Percentiles rank a stretch among this genome's conserved stretches.
Conservation (phyloP, 53 echinoderm and acorn worm genomes). For the Paelopatides confundens region DNA sequence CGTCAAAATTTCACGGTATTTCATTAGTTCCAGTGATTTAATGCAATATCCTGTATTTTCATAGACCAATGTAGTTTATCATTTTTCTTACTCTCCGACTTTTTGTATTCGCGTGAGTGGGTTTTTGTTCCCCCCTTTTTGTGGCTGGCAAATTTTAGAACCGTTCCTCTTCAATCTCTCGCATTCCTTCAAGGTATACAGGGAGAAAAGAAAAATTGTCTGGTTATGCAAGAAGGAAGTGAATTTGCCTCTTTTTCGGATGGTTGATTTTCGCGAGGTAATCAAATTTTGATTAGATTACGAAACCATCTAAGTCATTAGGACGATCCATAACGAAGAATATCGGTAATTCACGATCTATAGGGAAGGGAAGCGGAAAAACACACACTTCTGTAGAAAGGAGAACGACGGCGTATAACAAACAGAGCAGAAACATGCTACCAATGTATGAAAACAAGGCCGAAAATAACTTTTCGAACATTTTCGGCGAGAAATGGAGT, state of each 20-base stretch:
- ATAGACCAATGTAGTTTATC: neutral
- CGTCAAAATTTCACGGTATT: constrained; percentile 39
- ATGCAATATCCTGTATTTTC: constrained; percentile 45
- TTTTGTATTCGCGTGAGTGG: constrained; percentile 26
- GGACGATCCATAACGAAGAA: constrained; percentile 22
- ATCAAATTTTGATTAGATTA: constrained; percentile 43
- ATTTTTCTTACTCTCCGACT: neutral
- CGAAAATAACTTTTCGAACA: too few relatives aligned
- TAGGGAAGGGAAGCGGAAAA: constrained; percentile 1
- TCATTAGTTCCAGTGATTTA: constrained; percentile 40
- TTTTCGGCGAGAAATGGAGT: too few relatives aligned
- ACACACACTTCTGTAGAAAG: neutral
- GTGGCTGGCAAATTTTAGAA: neutral
- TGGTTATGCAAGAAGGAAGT: neutral
- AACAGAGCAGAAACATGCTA: neutral
- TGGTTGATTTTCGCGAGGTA: constrained; percentile 9
- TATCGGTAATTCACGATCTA: neutral
- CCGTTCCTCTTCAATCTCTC: neutral
- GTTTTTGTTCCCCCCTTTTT: neutral
- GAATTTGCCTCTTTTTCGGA: constrained; percentile 15
- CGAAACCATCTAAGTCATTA: constrained; percentile 34
- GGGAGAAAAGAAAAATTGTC: neutral
- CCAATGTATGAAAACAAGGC: too few relatives aligned
- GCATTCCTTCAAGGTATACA: neutral
- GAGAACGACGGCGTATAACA: neutral